Base-by-base conservation (phyloP, 2,888 invertebrate species). In the Epirrhoe tristata region DNA sequence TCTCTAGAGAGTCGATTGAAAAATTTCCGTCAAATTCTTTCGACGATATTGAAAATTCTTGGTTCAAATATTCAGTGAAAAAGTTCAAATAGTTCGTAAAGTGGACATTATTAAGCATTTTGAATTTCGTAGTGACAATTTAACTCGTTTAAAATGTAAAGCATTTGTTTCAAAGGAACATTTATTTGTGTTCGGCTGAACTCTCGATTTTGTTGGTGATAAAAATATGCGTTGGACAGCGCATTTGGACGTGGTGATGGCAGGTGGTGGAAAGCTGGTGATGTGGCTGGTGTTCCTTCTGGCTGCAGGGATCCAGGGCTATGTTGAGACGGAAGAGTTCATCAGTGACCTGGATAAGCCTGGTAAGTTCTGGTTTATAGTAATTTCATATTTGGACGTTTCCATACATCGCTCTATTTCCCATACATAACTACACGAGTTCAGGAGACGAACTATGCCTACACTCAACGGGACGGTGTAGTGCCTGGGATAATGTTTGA, bases 331-430 rank as follows among this genome's bases (percentile, higher is more conserved):
- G 16, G 94, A 90, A 74, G 91, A 94, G 73, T 91, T 93, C 72
- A 93, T 94, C 75, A 94, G 94, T 76, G 94, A 94, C 74, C 85
- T 95, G 73, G 94, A 95, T 76, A 94, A 93, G 77, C 95, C 95
- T 76, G 91, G 95, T 94, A 81, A 93, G 71, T 54, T 1, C 1
- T 59, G 10, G 16, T n/a, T 16, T 56, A 12, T 36, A 16, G 16
- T 6, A 48, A 6, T 43, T 43, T 43, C 12, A 43, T 43, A 12
- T n/a, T n/a, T n/a, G n/a, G n/a, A n/a, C 5, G 34, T 7, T 4
- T 7, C 1, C 5, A 34, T 4, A 0, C 34, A 5, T 34, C 3
- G 34, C 5, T 7, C 34, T 34, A 7, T 34, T 24, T 2, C 24
- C 24, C 3, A 24, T 2, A 24, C 24, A 2, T 24, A 3, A 2